These are phyloP conservation scores for Gallinago nigripennis DNA, from an alignment of 2,797 vertebrate species.

Conservation along the genomic window DNA sequence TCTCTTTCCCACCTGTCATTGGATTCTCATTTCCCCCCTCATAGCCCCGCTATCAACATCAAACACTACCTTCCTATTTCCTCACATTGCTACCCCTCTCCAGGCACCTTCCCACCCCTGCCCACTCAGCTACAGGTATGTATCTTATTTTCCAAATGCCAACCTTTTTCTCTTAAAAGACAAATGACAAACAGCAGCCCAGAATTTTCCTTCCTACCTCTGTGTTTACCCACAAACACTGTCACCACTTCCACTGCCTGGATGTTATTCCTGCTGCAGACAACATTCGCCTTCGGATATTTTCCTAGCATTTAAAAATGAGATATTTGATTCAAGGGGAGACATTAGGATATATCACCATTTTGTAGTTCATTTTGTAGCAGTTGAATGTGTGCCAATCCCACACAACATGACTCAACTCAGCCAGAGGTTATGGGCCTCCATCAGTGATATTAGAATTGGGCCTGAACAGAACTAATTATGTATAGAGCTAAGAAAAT, in stretches of 20 bases:
- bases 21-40: neutral
- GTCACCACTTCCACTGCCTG: neutral
- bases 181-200: neutral
- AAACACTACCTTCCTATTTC: neutral
- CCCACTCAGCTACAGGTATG: neutral
- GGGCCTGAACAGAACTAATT: neutral
- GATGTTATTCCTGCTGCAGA: neutral
- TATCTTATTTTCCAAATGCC: neutral
- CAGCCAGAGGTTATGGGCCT: neutral
- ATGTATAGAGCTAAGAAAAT: neutral
- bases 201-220: neutral
- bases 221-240: neutral
- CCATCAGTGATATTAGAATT: neutral
- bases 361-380: conserved; percentile 13
- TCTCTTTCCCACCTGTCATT: neutral
- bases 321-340: neutral
- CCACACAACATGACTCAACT: neutral
- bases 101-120: neutral
- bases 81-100: neutral
- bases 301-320: neutral
- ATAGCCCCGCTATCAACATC: neutral
- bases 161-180: neutral
- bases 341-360: neutral
- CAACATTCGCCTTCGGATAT: neutral
- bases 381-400: neutral